Evolutionary conservation across 2,113 vertebrate species (phyloP), one percentile per base, ranked within the genome.

Genomic region (Stigmatopora argus): DNA sequence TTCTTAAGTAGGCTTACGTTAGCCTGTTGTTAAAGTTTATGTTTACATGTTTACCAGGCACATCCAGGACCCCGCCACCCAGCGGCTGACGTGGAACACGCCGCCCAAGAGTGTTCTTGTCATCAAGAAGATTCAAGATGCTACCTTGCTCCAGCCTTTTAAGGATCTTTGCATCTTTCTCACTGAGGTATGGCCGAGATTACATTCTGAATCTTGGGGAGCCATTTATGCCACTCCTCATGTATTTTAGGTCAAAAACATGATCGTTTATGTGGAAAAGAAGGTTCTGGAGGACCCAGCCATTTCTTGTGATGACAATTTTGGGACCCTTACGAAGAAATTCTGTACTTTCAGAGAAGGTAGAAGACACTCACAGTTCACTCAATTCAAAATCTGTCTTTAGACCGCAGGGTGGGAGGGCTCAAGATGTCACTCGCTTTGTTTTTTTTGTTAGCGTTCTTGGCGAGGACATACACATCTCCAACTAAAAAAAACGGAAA

Each of bases 331-430:
- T 60, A 94, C 93, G 49, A 96, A 93, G 87, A 96, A 92, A 69
- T 96, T 98, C 85, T 98, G 96, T 90, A 97, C 97, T 71, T 99
- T 99, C 83, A 90, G 93, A 74, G 96, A 99, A 92, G 97, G 97
- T 93, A 72, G 0, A 41, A 57, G 34, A 46, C 48, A 18, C 15
- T 34, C 12, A 35, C 8, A 2, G 10, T 26, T 2, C 26, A 31
- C 26, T 31, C 26, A 31, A 2, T 31, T 31, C 26, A 31, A 31
- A 31, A 31, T 31, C 26, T 31, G 26, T 31, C 1, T 31, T 31
- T 31, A 31, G 26, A 31, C 26, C 26, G 26, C 26, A 31, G 26
- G 26, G 26, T 31, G 26, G 26, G 26, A 31, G 26, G 26, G 26
- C 26, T 31, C 26, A 31, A 31, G 26, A 31, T 31, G 26, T 31